phyloP scores from a whole-genome alignment of 2,113 vertebrate species.

The Apodemus sylvaticus region DNA sequence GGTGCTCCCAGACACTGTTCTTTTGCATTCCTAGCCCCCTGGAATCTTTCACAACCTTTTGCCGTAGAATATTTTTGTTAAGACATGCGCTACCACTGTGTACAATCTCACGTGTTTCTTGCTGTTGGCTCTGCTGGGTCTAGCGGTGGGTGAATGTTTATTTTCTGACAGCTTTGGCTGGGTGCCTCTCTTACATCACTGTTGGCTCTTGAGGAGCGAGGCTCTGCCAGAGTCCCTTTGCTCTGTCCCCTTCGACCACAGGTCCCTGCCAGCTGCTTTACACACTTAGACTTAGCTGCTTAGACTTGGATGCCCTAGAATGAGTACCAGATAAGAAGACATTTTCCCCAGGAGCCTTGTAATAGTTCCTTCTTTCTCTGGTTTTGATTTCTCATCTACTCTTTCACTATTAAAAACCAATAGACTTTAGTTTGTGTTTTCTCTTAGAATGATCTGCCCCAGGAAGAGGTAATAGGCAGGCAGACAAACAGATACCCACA shows the following conservation, averaged over 20 bases:
- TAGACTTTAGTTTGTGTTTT: neutral
- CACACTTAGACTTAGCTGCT: neutral
- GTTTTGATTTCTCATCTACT: neutral
- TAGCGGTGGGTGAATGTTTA: neutral
- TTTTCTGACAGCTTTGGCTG: neutral
- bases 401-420: neutral
- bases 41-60: neutral
- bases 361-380: neutral
- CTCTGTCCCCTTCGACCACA: neutral
- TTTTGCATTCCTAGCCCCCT: neutral
- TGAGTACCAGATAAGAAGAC: too few species aligned
- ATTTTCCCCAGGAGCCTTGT: neutral
- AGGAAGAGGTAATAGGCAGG: neutral
- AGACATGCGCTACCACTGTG: neutral
- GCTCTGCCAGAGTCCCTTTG: too few species aligned
- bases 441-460: neutral
- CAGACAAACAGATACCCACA: accelerated
- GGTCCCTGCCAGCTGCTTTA: neutral
- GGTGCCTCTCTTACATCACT: neutral
- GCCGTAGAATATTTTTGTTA: neutral
- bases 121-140: neutral
- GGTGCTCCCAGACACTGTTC: neutral
- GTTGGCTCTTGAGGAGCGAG: neutral
- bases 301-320: neutral
- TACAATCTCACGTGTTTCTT: neutral